These are phyloP conservation scores for Manis crassicaudata DNA, from an alignment of 2,797 vertebrate genomes.

Conservation along the genomic window DNA sequence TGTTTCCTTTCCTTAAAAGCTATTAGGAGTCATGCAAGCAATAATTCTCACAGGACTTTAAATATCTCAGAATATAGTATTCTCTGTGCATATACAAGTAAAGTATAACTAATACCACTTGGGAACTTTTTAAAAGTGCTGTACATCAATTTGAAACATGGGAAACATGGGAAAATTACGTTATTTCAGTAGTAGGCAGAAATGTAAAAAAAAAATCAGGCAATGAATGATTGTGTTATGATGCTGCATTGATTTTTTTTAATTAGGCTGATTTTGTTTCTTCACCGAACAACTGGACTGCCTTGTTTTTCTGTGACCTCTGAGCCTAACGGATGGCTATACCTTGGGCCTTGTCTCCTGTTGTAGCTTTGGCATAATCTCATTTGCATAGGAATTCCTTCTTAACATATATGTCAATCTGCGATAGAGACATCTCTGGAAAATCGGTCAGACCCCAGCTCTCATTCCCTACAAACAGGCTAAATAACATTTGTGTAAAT, in stretches of 20 bases:
- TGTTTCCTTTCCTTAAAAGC: conserved; percentile 53
- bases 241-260: background rate
- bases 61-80: conserved; percentile 29
- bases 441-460: conserved; percentile 75
- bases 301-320: background rate
- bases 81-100: background rate
- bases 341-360: background rate
- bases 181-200: conserved; percentile 14
- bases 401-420: conserved; percentile 21
- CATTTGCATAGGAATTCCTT: conserved; percentile 39
- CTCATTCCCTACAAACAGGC: conserved; percentile 72
- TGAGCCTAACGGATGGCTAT: background rate
- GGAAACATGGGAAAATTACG: background rate
- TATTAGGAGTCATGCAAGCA: conserved; percentile 41
- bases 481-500: conserved; percentile 78
- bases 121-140: conserved; percentile 41
- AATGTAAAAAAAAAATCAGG: background rate
- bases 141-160: conserved; percentile 6
- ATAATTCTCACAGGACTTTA: conserved; percentile 52
- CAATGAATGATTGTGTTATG: background rate
- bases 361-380: background rate
- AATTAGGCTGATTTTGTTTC: conserved; percentile 30
- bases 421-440: background rate
- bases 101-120: conserved; percentile 22
- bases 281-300: background rate